phyloP scores from a whole-genome alignment of 2,888 invertebrate species.

The Trachelus stipa region DNA sequence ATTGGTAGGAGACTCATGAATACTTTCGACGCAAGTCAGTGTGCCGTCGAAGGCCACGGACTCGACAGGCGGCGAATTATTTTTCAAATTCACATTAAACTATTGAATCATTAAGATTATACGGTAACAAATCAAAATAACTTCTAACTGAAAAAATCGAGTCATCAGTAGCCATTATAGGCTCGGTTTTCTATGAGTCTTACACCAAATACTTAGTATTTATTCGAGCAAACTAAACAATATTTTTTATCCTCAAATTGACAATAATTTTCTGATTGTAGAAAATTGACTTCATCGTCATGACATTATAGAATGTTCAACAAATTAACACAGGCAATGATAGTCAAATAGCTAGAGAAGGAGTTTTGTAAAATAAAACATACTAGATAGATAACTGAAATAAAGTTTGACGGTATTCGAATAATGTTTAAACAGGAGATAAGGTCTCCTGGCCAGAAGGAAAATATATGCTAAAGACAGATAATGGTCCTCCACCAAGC shows the following conservation, averaged over 20 bases:
- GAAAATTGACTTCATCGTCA: background rate
- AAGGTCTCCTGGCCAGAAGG: constrained; percentile 45
- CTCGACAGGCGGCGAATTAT: background rate
- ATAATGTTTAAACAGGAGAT: constrained; percentile 54
- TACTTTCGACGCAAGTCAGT: background rate
- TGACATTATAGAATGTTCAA: background rate
- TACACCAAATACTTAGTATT: background rate
- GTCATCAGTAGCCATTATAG: background rate
- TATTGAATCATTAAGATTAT: background rate
- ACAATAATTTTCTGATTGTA: background rate
- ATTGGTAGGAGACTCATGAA: background rate
- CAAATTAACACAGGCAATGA: background rate
- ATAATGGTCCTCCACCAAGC: constrained; percentile 26
- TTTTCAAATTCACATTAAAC: background rate
- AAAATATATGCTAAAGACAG: constrained; percentile 31
- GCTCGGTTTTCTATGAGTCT: background rate
- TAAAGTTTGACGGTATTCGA: constrained; percentile 37
- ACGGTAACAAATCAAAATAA: background rate
- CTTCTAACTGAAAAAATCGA: background rate
- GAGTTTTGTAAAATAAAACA: background rate
- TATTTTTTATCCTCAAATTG: no score
- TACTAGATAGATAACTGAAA: background rate
- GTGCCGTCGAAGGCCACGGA: background rate
- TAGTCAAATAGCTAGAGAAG: background rate
- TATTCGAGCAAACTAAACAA: background rate